Conservation (phyloP, 2,888 invertebrate species). For the Leptopilina drosophilae region DNA sequence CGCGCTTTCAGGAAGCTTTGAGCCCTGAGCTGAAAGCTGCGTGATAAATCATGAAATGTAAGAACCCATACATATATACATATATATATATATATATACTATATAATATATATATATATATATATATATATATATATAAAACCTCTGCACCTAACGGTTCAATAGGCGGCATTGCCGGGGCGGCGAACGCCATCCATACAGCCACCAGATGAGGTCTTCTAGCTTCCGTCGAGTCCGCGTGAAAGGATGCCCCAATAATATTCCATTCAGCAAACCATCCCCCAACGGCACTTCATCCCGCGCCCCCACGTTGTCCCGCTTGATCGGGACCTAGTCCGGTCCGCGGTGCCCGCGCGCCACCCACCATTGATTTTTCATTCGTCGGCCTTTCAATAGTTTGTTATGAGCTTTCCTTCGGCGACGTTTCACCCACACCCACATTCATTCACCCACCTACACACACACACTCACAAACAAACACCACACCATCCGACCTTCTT, state of each 20-base stretch:
- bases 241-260: constrained; percentile 78
- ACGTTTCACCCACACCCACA: constrained; percentile 62
- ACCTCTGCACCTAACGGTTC: constrained; percentile 68
- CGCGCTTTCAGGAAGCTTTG: constrained; percentile 75
- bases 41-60: constrained; percentile 77
- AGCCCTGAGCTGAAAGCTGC: constrained; percentile 75
- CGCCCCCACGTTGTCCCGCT: constrained; percentile 52
- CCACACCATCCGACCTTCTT: constrained; percentile 32
- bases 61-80: constrained; percentile 69
- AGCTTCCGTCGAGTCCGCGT: constrained; percentile 77
- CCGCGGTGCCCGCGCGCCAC: constrained; percentile 60
- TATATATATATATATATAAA: constrained; percentile 62
- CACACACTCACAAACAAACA: constrained; percentile 33
- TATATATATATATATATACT: constrained; percentile 24
- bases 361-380: constrained; percentile 76
- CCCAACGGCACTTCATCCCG: constrained; percentile 47
- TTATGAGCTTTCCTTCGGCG: constrained; percentile 75
- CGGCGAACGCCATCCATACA: constrained; percentile 74
- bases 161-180: constrained; percentile 75
- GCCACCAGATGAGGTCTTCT: constrained; percentile 76
- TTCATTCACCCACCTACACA: constrained; percentile 39
- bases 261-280: constrained; percentile 75
- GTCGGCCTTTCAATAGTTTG: constrained; percentile 76
- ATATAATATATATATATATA: constrained; percentile 56
- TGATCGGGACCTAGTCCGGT: constrained; percentile 61